A percentile compares a stretch with the other conserved stretches of the same genome.
phyloP scores from a whole-genome alignment of 2,797 vertebrate genomes.

The Liasis olivaceus region DNA sequence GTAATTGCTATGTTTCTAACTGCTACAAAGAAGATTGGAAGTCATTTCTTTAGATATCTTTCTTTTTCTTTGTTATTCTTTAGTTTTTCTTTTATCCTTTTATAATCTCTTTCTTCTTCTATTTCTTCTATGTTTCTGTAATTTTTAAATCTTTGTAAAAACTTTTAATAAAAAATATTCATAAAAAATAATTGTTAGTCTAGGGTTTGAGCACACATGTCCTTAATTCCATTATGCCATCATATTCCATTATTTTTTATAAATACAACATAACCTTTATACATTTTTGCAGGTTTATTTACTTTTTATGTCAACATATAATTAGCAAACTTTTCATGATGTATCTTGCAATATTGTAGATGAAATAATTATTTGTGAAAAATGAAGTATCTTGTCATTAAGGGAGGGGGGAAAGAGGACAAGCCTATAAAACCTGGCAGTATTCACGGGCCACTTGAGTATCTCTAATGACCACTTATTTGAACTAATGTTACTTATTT shows the following conservation, averaged over 20 bases:
- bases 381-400: background rate
- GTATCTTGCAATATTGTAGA: background rate
- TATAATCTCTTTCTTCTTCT: background rate
- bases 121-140: background rate
- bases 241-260: background rate
- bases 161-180: background rate
- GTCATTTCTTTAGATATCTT: background rate
- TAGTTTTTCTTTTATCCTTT: background rate
- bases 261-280: background rate
- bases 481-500: background rate
- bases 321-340: background rate
- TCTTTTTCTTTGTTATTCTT: background rate
- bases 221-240: background rate
- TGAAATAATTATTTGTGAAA: background rate
- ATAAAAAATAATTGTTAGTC: background rate
- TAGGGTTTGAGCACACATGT: background rate
- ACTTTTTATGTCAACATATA: background rate
- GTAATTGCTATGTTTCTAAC: background rate
- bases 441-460: background rate
- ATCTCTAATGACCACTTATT: background rate
- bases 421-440: background rate
- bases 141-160: background rate
- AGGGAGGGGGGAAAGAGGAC: background rate
- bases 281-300: background rate
- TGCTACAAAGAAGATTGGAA: background rate